Conservation (phyloP, 1,140 invertebrate species). For the Xylocopa sonorina region DNA sequence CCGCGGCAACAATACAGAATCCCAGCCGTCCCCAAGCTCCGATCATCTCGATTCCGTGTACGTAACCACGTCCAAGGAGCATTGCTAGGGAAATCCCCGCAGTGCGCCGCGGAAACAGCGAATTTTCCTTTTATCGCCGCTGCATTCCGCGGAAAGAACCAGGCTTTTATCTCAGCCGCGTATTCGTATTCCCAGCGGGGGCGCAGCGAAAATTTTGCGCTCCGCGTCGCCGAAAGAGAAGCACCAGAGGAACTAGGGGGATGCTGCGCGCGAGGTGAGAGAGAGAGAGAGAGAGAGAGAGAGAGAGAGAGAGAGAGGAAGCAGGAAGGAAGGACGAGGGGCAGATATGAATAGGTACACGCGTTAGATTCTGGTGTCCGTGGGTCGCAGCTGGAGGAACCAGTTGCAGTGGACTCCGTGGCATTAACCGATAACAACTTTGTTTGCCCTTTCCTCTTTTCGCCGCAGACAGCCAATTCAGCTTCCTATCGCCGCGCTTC, state of each 20-base stretch:
- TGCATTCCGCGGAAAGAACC: conserved; percentile 23
- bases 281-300: no score
- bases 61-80: neutral
- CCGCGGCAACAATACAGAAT: neutral
- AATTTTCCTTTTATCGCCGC: conserved; percentile 42
- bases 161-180: conserved; percentile 38
- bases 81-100: neutral
- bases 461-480: conserved; percentile 46
- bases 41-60: neutral
- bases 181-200: conserved; percentile 22
- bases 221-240: conserved; percentile 10
- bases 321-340: neutral
- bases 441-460: conserved; percentile 34
- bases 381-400: conserved; percentile 30
- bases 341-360: conserved; percentile 31
- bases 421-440: conserved; percentile 55
- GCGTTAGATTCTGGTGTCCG: conserved; percentile 27
- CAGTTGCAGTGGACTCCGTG: conserved; percentile 39
- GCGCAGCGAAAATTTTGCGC: conserved; percentile 33
- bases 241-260: neutral
- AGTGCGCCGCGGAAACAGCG: neutral
- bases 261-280: no score
- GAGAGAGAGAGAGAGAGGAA: no score
- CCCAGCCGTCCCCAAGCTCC: neutral
- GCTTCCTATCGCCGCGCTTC: conserved; percentile 40